Conservation (phyloP, 2,888 invertebrate genomes). For the Mycalesis mineus region DNA sequence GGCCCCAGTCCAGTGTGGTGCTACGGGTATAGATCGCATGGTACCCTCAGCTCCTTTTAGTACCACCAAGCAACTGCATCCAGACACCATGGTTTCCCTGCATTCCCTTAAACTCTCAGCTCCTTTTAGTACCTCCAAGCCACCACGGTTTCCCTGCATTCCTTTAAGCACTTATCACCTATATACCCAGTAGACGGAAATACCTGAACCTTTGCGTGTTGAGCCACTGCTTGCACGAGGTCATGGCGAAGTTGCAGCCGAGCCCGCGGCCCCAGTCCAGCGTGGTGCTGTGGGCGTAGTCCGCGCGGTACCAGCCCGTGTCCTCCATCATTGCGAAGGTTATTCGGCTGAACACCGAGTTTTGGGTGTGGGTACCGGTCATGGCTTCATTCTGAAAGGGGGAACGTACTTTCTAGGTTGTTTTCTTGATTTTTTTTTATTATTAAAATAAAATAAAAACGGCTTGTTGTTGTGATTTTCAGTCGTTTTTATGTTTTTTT, state of each 20-base stretch:
- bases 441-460: no score
- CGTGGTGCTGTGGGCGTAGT: conserved; percentile 91
- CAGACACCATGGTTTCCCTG: not conserved
- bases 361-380: conserved; percentile 99
- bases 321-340: conserved; percentile 98
- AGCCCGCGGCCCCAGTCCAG: conserved; percentile 93
- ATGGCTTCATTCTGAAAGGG: conserved; percentile 94
- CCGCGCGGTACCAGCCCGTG: conserved; percentile 97
- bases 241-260: conserved; percentile 96
- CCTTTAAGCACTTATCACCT: not conserved
- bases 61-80: no score
- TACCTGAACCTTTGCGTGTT: conserved; percentile 83
- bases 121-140: no score
- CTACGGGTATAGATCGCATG: conserved; percentile 93
- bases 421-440: no score
- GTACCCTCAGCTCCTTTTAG: no score
- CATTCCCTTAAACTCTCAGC: not conserved
- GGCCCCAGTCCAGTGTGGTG: conserved; percentile 93
- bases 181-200: conserved; percentile 19
- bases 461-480: no score
- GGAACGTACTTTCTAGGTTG: no score
- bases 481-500: no score
- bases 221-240: conserved; percentile 98
- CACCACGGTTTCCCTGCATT: not conserved
- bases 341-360: conserved; percentile 96